Evolutionary conservation across 2,888 invertebrate species (phyloP), one percentile per base, ranked within the genome.

Genomic region (Bugulina stolonifera): DNA sequence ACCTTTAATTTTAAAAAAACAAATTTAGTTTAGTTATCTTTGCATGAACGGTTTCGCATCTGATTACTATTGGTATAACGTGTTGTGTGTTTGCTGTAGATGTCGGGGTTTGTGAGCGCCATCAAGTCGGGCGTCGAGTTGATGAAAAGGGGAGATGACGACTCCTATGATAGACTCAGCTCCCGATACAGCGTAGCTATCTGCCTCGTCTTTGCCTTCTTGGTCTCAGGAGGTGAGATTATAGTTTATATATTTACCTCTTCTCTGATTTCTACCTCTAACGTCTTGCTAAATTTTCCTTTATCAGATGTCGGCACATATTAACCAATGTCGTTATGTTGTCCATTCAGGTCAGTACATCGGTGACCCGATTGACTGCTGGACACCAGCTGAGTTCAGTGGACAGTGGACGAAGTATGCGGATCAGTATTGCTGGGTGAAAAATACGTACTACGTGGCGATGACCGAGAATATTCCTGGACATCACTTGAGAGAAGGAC

Each of bases 351-450:
- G 64, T 64, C 64, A 64, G 64, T 74, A 75, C 64, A 73, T 77
- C 0, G 75, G 77, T 2, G 73, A 73, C 25, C 76, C 77, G 25
- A 75, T 77, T 52, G 72, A 72, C 18, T 77, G 77, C 72, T 77
- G 77, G 77, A 75, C 73, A 18, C 77, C 77, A 14, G 73, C 70
- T 0, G 77, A 77, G 70, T 76, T 77, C 73, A 75, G 75, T 1
- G 75, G 73, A 29, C 71, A 73, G 43, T 76, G 76, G 54, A 73
- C 71, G 43, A 75, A 72, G 25, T 77, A 73, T 73, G 72, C 76
- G 35, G 76, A 73, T 72, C 73, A 73, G 69, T 77, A 76, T 72
- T 77, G 77, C 74, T 77, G 77, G 77, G 76, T 77, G 64, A 74
- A 75, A 71, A 77, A 77, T 72, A 77, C 77, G 2, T 77, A 77